phyloP scores from a whole-genome alignment of 2,797 vertebrate species.

The Centropyge bicolor region DNA sequence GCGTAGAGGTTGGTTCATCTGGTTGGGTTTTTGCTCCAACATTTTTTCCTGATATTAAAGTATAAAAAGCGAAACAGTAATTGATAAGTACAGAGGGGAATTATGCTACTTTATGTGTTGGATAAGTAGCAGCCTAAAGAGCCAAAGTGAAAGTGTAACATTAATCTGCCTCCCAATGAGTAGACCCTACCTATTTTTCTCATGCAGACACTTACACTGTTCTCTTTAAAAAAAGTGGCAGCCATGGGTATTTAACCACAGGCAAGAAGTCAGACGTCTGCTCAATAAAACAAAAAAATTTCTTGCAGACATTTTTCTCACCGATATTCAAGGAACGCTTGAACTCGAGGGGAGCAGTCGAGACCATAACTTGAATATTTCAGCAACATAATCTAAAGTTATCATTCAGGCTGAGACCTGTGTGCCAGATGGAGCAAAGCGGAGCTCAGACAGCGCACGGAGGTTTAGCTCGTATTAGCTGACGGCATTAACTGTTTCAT shows the following conservation, averaged over 20 bases:
- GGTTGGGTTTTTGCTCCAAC: neutral
- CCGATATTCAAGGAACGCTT: neutral
- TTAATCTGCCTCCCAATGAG: neutral
- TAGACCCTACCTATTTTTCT: neutral
- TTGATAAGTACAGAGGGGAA: neutral
- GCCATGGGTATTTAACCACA: conserved; percentile 1
- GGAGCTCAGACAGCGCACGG: neutral
- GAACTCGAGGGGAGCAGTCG: conserved; percentile 5
- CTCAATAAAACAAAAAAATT: neutral
- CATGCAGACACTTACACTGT: neutral
- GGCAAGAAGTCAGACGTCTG: neutral
- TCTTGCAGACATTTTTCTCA: neutral
- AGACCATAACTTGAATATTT: conserved; percentile 2
- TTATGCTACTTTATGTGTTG: neutral
- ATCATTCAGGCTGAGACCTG: conserved; percentile 20
- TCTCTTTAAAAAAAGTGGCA: neutral
- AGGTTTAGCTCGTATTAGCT: neutral
- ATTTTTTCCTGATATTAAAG: neutral
- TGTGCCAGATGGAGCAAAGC: conserved; percentile 6
- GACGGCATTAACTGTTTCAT: conserved; percentile 4
- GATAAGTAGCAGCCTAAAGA: neutral
- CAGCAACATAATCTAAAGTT: conserved; percentile 4
- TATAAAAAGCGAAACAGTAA: neutral
- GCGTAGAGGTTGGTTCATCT: neutral
- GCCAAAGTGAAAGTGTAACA: neutral